These are phyloP conservation scores for Galago senegalensis DNA, from an alignment of 2,797 vertebrate species.

Conservation along the genomic window DNA sequence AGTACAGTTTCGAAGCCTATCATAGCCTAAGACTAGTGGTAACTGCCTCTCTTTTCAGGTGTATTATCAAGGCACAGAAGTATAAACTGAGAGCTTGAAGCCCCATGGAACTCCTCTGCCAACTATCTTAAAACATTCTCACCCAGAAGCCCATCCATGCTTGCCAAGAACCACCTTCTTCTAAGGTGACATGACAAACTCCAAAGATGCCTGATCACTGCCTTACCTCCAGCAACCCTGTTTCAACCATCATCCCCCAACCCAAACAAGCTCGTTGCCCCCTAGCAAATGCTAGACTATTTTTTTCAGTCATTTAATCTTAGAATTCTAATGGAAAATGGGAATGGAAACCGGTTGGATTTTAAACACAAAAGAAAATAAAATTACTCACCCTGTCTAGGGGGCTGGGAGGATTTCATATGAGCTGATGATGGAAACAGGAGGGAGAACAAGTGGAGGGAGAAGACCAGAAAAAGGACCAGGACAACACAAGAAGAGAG, in stretches of 20 bases:
- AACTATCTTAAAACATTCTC: neutral
- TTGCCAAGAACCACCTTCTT: neutral
- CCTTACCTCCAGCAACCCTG: neutral
- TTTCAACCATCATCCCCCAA: neutral
- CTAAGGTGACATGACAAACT: neutral
- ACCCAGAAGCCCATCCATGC: neutral
- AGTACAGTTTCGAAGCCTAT: neutral
- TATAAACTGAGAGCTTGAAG: neutral
- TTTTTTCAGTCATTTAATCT: constrained; percentile 28
- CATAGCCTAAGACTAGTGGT: neutral
- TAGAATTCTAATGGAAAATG: constrained; percentile 57
- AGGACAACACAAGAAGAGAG: constrained; percentile 80
- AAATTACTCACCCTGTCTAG: constrained; percentile 86
- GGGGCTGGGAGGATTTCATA: constrained; percentile 83
- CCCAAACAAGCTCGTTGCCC: neutral
- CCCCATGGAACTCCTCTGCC: neutral
- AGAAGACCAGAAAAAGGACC: constrained; percentile 66
- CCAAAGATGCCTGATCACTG: neutral
- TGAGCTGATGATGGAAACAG: constrained; percentile 74
- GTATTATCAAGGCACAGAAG: neutral
- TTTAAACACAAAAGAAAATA: constrained; percentile 68
- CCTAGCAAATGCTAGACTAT: neutral
- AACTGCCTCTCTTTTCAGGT: neutral
- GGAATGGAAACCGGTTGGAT: constrained; percentile 30
- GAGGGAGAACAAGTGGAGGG: constrained; percentile 62